Percentiles rank a stretch among this genome's conserved stretches.
Evolutionary conservation across 64 coral and sea anemone species (phyloP).

Genomic region (Montipora sp.): DNA sequence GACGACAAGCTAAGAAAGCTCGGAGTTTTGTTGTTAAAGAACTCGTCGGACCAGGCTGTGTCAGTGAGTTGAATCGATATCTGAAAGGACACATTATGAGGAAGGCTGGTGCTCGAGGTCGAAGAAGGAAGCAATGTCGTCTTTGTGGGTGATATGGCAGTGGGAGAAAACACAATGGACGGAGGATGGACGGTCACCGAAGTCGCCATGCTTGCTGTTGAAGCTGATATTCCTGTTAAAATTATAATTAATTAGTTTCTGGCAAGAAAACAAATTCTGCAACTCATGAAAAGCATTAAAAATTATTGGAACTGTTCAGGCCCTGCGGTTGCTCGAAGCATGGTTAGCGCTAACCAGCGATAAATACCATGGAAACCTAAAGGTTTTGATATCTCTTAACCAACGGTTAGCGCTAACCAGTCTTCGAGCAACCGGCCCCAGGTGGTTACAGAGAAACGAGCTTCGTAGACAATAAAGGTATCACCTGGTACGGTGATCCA

Average conservation of each 20-base stretch:
- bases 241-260: background rate
- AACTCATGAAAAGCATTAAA: background rate
- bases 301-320: background rate
- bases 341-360: no score
- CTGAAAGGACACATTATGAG: conserved; percentile 1
- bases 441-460: no score
- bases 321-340: no score
- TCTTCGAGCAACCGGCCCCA: no score
- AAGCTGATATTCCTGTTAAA: background rate
- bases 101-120: background rate
- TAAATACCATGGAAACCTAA: no score
- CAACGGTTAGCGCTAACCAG: no score
- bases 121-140: background rate
- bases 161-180: background rate
- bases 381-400: no score
- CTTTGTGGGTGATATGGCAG: background rate
- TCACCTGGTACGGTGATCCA: no score
- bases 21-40: background rate
- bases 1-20: background rate
- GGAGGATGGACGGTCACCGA: background rate
- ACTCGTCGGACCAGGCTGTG: background rate
- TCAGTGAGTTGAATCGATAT: conserved; percentile 27
- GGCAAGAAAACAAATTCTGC: background rate
- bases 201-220: background rate
- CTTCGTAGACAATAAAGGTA: no score